Base-by-base conservation (phyloP, 2,888 invertebrate species). In the Sympetrum striolatum region DNA sequence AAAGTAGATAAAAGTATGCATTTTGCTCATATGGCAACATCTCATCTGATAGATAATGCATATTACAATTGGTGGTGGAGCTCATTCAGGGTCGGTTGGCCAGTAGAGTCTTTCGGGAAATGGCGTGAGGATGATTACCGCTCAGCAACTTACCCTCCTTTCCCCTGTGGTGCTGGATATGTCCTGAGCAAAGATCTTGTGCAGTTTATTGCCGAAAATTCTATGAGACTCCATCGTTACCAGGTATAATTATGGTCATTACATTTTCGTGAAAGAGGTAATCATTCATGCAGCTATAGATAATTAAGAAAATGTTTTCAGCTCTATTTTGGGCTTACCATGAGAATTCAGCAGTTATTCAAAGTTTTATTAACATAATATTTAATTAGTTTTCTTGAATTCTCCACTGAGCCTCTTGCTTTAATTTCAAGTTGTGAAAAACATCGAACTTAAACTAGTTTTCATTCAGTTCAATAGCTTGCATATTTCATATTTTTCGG, bases 101-200 rank as follows among this genome's bases (percentile, higher is more conserved):
- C 92, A 1, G 92, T 92, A 1, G 91, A 92, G 25, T 86, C 91
- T 31, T 80, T 91, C 12, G 93, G 93, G 10, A 93, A 92, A 86
- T 92, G 92, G 92, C 90, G 92, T 25, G 92, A 93, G 90, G 91
- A 91, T 25, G 37, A 80, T 14, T 92, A 92, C 25, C 90, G 90
- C 15, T 91, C 91, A 2, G 86, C 90, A 10, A 91, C 91, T 15
- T 93, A 93, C 90, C 93, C 93, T 25, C 92, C 92, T 5, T 93
- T 93, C 86, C 92, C 92, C 8, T 92, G 92, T 79, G 93, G 93
- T 15, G 91, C 92, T 18, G 92, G 92, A 0, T 93, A 93, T 91
- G 91, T 92, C 37, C 91, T 93, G 0, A 91, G 91, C 48, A 80
- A 90, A 12, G 90, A 91, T 6, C 48, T 92, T 18, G 91, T 92